A percentile compares a stretch with the other conserved stretches of the same genome.
phyloP scores from a whole-genome alignment of 1,140 invertebrate genomes.

The Hormaphis cornu region DNA sequence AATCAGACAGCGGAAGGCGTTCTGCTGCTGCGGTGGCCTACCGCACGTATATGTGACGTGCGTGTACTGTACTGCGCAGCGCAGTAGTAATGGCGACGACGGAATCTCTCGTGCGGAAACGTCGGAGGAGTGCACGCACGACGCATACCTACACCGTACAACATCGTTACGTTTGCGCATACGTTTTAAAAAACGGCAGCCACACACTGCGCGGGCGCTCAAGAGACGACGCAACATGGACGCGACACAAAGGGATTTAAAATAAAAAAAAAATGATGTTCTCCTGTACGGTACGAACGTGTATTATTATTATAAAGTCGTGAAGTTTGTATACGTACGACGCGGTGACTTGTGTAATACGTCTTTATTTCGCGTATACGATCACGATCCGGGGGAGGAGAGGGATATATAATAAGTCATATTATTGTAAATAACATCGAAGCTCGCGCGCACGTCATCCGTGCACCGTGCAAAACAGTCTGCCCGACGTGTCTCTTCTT shows the following conservation, averaged over 20 bases:
- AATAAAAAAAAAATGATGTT: neutral
- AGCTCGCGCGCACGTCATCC: neutral
- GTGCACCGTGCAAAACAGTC: neutral
- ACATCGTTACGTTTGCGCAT: neutral
- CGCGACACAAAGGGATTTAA: neutral
- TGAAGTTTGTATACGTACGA: slow-evolving; percentile 6
- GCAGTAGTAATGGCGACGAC: no score
- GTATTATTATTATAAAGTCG: neutral
- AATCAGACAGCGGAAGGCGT: no score
- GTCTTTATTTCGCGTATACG: slow-evolving; percentile 27
- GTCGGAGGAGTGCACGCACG: slow-evolving; percentile 48
- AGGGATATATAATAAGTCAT: neutral
- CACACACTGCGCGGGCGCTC: neutral
- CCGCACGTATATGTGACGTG: no score
- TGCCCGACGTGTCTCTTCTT: neutral
- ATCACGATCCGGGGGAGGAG: slow-evolving; percentile 18
- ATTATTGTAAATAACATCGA: slow-evolving; percentile 2
- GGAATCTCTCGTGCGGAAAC: slow-evolving; percentile 16
- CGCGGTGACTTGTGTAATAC: slow-evolving; percentile 10
- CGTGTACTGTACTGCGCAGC: no score
- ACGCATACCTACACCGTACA: neutral
- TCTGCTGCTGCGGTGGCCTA: no score
- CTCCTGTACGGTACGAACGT: neutral
- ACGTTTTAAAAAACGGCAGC: neutral
- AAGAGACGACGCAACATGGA: neutral